Evolutionary conservation across 2,797 vertebrate genomes (phyloP).

Genomic region (Graptemys geographica): DNA sequence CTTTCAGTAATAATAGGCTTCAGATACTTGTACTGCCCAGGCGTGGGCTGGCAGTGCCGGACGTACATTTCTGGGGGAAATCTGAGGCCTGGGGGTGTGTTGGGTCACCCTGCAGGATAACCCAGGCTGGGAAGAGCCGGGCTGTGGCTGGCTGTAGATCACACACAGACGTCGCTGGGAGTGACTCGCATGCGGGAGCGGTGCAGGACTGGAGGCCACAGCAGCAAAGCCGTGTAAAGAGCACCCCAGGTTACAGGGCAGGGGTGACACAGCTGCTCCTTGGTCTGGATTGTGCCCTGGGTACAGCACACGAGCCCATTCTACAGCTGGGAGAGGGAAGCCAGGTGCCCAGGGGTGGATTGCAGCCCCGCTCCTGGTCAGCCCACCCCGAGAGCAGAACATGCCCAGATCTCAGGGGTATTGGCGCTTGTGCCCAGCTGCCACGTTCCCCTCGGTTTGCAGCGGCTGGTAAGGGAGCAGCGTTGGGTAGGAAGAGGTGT

Average conservation of each 20-base stretch:
- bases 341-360: not conserved
- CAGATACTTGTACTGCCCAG: rapidly evolving
- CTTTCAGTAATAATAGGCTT: not conserved
- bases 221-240: not conserved
- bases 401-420: not conserved
- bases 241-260: not conserved
- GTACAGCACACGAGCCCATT: not conserved
- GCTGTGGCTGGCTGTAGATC: not conserved
- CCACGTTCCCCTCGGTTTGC: no score
- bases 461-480: no score
- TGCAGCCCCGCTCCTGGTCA: not conserved
- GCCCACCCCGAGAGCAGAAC: not conserved
- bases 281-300: not conserved
- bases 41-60: not conserved
- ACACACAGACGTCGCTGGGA: not conserved
- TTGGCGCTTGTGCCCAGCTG: not conserved
- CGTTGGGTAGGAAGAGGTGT: no score
- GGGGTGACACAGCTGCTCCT: not conserved
- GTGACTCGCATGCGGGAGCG: not conserved
- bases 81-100: not conserved
- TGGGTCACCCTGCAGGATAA: not conserved
- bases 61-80: not conserved
- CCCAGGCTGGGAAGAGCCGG: not conserved
- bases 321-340: not conserved
- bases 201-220: not conserved